phyloP scores from a whole-genome alignment of 2,797 vertebrate species.

The Okamejei kenojei region DNA sequence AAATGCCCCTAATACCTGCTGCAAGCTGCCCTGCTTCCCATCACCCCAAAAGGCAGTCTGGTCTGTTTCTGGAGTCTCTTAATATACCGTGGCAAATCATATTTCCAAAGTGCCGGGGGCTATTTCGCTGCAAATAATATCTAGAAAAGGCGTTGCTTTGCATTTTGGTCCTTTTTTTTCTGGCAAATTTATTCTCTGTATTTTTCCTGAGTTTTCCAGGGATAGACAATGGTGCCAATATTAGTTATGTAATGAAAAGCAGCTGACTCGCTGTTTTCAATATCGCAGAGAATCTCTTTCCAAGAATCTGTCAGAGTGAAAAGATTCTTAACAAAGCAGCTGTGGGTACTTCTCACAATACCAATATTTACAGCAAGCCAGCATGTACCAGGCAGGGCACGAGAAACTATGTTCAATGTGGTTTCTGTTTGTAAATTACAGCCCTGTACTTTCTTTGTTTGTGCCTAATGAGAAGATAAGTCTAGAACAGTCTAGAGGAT shows the following conservation, averaged over 20 bases:
- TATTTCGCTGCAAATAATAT: neutral
- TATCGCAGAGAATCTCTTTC: neutral
- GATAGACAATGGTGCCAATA: neutral
- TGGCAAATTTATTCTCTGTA: neutral
- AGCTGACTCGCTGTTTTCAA: neutral
- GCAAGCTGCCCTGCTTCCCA: neutral
- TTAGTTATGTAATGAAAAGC: constrained; percentile 31
- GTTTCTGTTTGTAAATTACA: neutral
- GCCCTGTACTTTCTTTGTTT: too few relatives aligned
- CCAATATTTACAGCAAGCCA: neutral
- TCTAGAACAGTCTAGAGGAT: too few relatives aligned
- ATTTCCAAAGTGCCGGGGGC: neutral
- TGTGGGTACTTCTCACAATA: neutral
- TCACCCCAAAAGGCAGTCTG: neutral
- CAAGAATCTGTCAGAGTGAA: neutral
- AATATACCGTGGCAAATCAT: too few relatives aligned
- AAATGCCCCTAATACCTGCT: neutral
- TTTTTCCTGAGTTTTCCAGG: constrained; percentile 12
- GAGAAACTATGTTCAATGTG: neutral
- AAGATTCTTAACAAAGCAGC: neutral
- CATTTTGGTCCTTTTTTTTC: neutral
- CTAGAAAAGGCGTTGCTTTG: neutral
- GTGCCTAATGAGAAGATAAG: neutral
- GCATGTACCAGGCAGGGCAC: neutral
- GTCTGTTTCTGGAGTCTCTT: neutral